Conservation (phyloP, 2,797 vertebrate species). For the Spea hammondii region DNA sequence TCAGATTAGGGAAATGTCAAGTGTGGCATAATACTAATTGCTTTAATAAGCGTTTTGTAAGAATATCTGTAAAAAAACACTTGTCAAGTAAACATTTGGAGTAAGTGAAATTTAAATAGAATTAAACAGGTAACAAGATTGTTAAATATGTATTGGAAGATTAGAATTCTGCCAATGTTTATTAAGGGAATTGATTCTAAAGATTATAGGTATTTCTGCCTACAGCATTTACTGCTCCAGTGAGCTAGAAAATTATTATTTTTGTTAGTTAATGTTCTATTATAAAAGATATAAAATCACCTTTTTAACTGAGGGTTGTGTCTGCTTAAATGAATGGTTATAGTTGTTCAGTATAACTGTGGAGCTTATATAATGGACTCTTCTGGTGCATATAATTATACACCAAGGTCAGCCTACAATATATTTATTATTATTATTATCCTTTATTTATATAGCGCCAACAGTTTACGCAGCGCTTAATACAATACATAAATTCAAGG, state of each 20-base stretch:
- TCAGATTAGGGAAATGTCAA: constrained; percentile 1
- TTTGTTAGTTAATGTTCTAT: constrained; percentile 27
- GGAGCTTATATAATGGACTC: constrained; percentile 16
- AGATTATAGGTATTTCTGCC: constrained; percentile 40
- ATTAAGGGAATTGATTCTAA: constrained; percentile 43
- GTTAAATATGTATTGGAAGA: constrained; percentile 5
- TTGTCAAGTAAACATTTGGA: constrained; percentile 18
- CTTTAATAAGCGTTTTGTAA: neutral
- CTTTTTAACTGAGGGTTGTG: constrained; percentile 23
- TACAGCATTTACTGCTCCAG: constrained; percentile 31
- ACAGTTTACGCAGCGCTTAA: too few species aligned
- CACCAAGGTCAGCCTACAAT: too few species aligned
- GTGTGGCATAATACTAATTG: constrained; percentile 15
- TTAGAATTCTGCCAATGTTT: constrained; percentile 33
- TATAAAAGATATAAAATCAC: constrained; percentile 17
- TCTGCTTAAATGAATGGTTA: constrained; percentile 20
- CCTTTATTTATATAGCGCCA: too few species aligned
- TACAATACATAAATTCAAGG: too few species aligned
- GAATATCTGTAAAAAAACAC: neutral
- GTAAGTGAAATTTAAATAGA: constrained; percentile 10
- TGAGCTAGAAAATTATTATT: constrained; percentile 39
- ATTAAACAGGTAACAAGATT: constrained; percentile 6
- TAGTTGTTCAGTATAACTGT: constrained; percentile 4
- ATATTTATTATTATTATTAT: too few species aligned
- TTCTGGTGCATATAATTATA: neutral